Conservation (phyloP, 2,888 invertebrate genomes). For the Ophioninae sp. region DNA sequence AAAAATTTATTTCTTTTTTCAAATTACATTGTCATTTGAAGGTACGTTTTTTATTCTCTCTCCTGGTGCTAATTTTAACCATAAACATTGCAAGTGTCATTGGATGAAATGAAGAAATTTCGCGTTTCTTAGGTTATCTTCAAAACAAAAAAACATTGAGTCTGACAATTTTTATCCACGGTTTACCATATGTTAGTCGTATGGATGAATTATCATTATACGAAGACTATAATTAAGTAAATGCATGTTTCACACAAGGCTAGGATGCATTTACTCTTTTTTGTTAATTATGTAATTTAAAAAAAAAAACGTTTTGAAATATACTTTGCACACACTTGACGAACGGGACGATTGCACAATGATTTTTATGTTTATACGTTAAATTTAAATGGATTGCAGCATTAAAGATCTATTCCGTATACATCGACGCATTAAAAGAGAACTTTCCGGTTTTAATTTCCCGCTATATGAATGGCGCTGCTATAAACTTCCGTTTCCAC, state of each 20-base stretch:
- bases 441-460: constrained; percentile 12
- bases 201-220: constrained; percentile 43
- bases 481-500: background rate
- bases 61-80: constrained; percentile 54
- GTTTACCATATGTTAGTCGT: constrained; percentile 66
- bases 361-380: constrained; percentile 55
- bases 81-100: constrained; percentile 11
- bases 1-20: background rate
- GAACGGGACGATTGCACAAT: constrained; percentile 30
- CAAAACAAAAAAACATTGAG: constrained; percentile 48
- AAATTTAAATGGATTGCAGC: constrained; percentile 44
- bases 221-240: constrained; percentile 56
- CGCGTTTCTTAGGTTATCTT: constrained; percentile 58
- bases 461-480: constrained; percentile 31
- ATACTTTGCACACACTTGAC: constrained; percentile 67
- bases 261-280: constrained; percentile 75
- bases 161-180: constrained; percentile 67
- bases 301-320: constrained; percentile 70
- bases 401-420: constrained; percentile 41
- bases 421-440: background rate
- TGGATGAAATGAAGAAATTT: constrained; percentile 26
- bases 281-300: constrained; percentile 76
- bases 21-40: constrained; percentile 7
- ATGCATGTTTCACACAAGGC: constrained; percentile 73
- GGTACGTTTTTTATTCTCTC: constrained; percentile 18